Evolutionary conservation across 2,797 vertebrate genomes (phyloP).

Genomic region (Yasuhikotakia modesta): DNA sequence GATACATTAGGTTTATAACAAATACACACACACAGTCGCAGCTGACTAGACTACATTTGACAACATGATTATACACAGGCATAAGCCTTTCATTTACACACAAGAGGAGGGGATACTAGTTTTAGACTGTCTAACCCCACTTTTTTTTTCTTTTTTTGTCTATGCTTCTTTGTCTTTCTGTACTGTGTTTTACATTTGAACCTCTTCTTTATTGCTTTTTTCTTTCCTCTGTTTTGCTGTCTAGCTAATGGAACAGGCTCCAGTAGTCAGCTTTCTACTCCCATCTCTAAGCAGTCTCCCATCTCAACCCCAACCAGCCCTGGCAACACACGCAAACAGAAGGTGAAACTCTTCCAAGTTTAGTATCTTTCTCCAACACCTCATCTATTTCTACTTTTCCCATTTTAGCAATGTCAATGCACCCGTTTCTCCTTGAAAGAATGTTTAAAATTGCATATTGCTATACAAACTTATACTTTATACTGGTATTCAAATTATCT

Average conservation of each 20-base stretch:
- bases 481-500: background rate
- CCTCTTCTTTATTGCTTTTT: background rate
- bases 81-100: background rate
- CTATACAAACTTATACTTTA: background rate
- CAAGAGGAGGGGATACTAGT: constrained; percentile 22
- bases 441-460: background rate
- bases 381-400: background rate
- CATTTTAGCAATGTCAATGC: background rate
- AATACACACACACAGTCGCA: constrained; percentile 48
- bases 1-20: constrained; percentile 58
- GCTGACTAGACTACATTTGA: constrained; percentile 47
- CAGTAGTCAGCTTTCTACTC: constrained; percentile 97
- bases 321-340: constrained; percentile 94
- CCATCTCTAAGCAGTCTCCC: constrained; percentile 97
- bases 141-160: constrained; percentile 51
- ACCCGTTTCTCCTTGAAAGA: background rate
- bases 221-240: constrained; percentile 56
- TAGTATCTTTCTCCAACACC: background rate
- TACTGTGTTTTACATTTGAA: constrained; percentile 42
- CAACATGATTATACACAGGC: constrained; percentile 33
- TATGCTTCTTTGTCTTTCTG: background rate
- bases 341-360: constrained; percentile 84
- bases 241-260: constrained; percentile 93
- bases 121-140: constrained; percentile 58
- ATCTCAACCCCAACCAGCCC: constrained; percentile 97